Evolutionary conservation across 1,140 invertebrate genomes (phyloP).

Genomic region (Adoxophyes honmai): DNA sequence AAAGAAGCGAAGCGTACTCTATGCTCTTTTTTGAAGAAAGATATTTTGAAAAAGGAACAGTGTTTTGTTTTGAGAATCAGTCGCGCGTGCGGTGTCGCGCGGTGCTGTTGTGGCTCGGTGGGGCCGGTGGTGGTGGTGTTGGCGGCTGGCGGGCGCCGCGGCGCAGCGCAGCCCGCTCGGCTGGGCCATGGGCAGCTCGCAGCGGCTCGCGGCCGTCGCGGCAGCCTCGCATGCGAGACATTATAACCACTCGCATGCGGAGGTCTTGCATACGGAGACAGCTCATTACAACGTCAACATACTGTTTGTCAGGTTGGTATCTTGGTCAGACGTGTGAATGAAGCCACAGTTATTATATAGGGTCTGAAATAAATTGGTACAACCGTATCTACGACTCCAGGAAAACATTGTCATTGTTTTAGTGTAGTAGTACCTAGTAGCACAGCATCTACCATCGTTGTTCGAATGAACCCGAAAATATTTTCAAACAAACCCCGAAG

Average conservation of each 20-base stretch:
- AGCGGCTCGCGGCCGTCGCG: slow-evolving; percentile 62
- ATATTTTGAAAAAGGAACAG: slow-evolving; percentile 22
- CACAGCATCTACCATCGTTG: too few species aligned
- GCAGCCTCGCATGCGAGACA: slow-evolving; percentile 59
- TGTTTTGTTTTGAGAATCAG: slow-evolving; percentile 29
- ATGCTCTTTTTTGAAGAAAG: slow-evolving; percentile 18
- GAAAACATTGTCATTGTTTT: too few species aligned
- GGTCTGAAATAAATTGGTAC: too few species aligned
- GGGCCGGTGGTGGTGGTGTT: slow-evolving; percentile 55
- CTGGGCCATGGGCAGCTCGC: slow-evolving; percentile 72
- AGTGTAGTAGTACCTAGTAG: too few species aligned
- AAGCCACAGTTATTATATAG: too few species aligned
- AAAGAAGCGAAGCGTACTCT: slow-evolving; percentile 25
- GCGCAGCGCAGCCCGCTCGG: slow-evolving; percentile 68
- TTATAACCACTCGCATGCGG: slow-evolving; percentile 58
- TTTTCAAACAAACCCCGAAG: too few species aligned
- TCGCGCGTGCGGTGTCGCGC: slow-evolving; percentile 53
- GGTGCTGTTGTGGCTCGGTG: slow-evolving; percentile 57
- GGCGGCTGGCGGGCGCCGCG: slow-evolving; percentile 40
- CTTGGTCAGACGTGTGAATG: too few species aligned
- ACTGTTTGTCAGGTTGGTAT: slow-evolving; percentile 66
- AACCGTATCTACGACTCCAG: too few species aligned
- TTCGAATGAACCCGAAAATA: too few species aligned
- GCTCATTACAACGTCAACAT: slow-evolving; percentile 60
- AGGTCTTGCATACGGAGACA: slow-evolving; percentile 40